Evolutionary conservation across 1,140 invertebrate species (phyloP).

Genomic region (Sminthurinus signatus): DNA sequence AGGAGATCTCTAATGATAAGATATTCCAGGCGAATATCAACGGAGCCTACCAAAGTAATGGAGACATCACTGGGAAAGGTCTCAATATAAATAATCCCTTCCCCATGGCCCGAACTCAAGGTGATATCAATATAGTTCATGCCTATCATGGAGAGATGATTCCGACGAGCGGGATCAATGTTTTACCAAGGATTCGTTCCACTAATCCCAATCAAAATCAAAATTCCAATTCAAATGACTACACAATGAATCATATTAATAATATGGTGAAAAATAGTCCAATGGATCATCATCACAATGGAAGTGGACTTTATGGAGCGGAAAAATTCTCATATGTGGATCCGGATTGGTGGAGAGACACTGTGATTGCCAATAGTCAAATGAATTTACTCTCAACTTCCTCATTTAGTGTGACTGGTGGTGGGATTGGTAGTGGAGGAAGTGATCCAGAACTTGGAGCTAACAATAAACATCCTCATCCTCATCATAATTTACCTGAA

Average conservation of each 20-base stretch:
- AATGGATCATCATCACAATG: not conserved
- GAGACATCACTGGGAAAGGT: not conserved
- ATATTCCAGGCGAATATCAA: constrained; percentile 6
- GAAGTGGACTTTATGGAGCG: too few species aligned
- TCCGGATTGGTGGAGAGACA: constrained; percentile 39
- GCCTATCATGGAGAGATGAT: too few species aligned
- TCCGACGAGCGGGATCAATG: not conserved
- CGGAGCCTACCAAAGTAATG: constrained; percentile 11
- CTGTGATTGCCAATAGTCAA: constrained; percentile 32
- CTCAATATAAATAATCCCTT: not conserved
- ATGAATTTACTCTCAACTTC: constrained; percentile 28
- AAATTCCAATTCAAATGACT: not conserved
- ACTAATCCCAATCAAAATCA: not conserved
- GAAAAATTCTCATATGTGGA: constrained; percentile 34
- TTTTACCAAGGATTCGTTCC: not conserved
- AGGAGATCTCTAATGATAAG: too few species aligned
- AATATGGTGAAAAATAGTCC: constrained; percentile 13
- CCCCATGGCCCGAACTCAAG: not conserved
- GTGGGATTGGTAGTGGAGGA: not conserved
- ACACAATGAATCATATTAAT: not conserved
- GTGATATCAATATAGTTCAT: too few species aligned
- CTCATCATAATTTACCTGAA: not conserved
- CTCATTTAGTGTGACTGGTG: constrained; percentile 11
- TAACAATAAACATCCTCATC: not conserved
- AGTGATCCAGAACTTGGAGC: too few species aligned